A percentile compares a stretch with the other conserved stretches of the same genome.
Conservation (phyloP, 1,140 invertebrate genomes). For the Eubasilissa regina region DNA sequence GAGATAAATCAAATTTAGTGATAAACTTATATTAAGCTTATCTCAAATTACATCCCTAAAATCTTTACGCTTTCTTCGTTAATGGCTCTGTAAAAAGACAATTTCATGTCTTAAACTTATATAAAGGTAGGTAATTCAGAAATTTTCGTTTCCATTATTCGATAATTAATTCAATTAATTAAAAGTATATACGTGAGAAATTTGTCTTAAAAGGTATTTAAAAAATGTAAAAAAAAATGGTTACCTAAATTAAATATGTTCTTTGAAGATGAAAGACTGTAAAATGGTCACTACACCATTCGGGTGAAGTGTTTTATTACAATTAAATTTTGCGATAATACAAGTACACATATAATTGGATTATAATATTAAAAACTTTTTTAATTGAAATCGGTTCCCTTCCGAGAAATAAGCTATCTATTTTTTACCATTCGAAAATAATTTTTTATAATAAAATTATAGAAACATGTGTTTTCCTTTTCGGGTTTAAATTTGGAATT, state of each 20-base stretch:
- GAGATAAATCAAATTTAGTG: no score
- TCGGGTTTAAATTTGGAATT: no score
- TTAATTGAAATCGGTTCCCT: background rate
- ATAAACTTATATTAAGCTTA: background rate
- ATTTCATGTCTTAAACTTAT: conserved; percentile 1
- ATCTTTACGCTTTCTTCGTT: conserved; percentile 8
- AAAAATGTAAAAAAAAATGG: no score
- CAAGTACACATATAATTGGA: background rate
- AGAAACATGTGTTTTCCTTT: no score
- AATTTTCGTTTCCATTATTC: conserved; percentile 18
- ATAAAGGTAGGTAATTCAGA: background rate
- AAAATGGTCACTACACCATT: background rate
- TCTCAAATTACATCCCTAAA: background rate
- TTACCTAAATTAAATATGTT: background rate
- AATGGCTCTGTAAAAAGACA: conserved; percentile 15
- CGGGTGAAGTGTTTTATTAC: background rate
- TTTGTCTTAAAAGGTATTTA: no score
- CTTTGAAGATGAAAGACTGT: background rate
- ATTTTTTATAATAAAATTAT: no score
- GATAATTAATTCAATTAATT: conserved; percentile 16
- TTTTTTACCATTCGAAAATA: no score
- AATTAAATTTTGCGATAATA: background rate
- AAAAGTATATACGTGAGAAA: background rate
- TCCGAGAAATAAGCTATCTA: no score
- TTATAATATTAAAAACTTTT: background rate